These are phyloP conservation scores for Pyxicephalus adspersus DNA, from an alignment of 2,113 vertebrate genomes.

Conservation along the genomic window DNA sequence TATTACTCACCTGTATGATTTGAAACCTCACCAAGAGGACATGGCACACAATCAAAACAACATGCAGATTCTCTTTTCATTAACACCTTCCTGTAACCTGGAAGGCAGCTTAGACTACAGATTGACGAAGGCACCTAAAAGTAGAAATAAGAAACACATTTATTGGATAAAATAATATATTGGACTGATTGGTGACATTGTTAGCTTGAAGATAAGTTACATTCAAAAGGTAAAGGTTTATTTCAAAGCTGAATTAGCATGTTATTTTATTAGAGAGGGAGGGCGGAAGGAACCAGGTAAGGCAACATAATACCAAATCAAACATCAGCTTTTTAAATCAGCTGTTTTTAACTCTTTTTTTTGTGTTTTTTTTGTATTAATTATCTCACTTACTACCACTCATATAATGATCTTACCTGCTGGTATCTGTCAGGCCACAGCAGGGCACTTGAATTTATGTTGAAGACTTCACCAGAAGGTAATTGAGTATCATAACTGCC, in stretches of 20 bases:
- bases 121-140: not conserved
- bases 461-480: not conserved
- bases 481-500: slow-evolving; percentile 15
- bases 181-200: too few relatives aligned
- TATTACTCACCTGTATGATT: slow-evolving; percentile 11
- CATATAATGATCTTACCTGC: not conserved
- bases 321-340: too few relatives aligned
- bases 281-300: too few relatives aligned
- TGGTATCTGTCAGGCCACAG: not conserved
- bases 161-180: not conserved
- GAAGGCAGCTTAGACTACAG: not conserved
- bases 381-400: not conserved
- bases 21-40: slow-evolving; percentile 11
- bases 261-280: too few relatives aligned
- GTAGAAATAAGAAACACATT: not conserved
- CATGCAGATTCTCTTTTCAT: slow-evolving; percentile 1
- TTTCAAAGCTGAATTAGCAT: too few relatives aligned
- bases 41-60: slow-evolving; percentile 11
- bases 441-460: slow-evolving; percentile 18
- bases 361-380: too few relatives aligned
- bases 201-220: too few relatives aligned
- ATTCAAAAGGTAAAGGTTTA: too few relatives aligned
- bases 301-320: too few relatives aligned
- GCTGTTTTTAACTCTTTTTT: too few relatives aligned
- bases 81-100: not conserved